Conservation (phyloP, 2,113 vertebrate genomes). For the Dipodomys merriami region DNA sequence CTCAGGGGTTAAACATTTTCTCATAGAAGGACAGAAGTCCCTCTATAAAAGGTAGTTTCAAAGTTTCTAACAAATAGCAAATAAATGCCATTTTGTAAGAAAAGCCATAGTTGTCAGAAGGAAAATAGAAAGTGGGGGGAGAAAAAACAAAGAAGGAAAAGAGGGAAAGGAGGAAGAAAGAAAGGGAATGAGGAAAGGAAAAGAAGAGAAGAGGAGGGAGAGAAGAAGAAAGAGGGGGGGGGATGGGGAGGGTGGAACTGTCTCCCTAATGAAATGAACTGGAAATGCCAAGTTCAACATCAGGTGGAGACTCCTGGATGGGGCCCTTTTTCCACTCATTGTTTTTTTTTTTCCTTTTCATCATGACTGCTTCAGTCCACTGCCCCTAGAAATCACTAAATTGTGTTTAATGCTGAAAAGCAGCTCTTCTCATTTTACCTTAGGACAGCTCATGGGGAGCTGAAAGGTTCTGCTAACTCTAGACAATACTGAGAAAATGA, state of each 20-base stretch:
- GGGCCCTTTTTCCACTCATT: neutral
- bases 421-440: neutral
- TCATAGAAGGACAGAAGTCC: no score
- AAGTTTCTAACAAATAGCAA: neutral
- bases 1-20: neutral
- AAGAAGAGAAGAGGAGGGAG: neutral
- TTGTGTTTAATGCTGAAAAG: neutral
- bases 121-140: neutral
- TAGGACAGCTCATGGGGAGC: neutral
- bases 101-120: neutral
- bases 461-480: neutral
- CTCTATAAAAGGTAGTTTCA: neutral
- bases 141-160: neutral
- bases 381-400: neutral
- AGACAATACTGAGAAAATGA: no score
- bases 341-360: neutral
- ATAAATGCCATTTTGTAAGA: neutral
- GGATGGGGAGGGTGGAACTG: neutral
- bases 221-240: neutral
- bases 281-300: neutral
- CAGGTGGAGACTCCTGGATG: neutral
- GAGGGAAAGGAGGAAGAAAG: neutral
- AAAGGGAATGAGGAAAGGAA: neutral
- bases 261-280: neutral
- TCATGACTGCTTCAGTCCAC: neutral